Conservation (phyloP, 2,888 invertebrate species). For the Harpalus rubripes region DNA sequence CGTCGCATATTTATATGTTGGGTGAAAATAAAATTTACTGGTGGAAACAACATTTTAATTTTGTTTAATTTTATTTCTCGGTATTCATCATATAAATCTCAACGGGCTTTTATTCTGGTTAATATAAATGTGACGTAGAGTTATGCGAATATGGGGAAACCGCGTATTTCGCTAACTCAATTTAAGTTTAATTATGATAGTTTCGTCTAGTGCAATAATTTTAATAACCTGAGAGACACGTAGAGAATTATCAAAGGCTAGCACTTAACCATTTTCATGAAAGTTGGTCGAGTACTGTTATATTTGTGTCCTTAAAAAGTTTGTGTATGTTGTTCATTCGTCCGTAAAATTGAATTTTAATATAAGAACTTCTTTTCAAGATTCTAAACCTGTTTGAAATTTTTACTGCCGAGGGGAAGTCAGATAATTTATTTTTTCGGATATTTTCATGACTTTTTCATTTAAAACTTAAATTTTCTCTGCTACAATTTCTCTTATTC, state of each 20-base stretch:
- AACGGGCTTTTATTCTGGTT: not conserved
- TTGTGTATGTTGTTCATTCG: slow-evolving; percentile 42
- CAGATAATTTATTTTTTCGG: slow-evolving; percentile 34
- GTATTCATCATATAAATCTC: not conserved
- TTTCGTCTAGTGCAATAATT: not conserved
- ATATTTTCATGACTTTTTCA: slow-evolving; percentile 21
- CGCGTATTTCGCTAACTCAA: not conserved
- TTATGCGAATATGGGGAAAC: not conserved
- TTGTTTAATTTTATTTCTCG: not conserved
- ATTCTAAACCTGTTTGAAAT: slow-evolving; percentile 34
- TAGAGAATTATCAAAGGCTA: not conserved
- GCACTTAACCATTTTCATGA: not conserved
- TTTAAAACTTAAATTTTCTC: slow-evolving; percentile 34
- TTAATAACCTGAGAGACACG: not conserved
- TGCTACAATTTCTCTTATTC: slow-evolving; percentile 13
- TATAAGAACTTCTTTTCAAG: slow-evolving; percentile 38
- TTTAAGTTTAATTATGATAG: not conserved
- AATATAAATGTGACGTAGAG: not conserved
- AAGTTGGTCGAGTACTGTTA: not conserved
- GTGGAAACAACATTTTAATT: no score
- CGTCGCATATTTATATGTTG: no score
- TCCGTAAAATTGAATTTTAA: slow-evolving; percentile 45
- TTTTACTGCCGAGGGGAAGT: slow-evolving; percentile 37
- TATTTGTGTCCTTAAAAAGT: slow-evolving; percentile 28
- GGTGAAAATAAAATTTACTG: no score